phyloP scores from a whole-genome alignment of 2,797 vertebrate genomes.

The Micromesistius poutassou region DNA sequence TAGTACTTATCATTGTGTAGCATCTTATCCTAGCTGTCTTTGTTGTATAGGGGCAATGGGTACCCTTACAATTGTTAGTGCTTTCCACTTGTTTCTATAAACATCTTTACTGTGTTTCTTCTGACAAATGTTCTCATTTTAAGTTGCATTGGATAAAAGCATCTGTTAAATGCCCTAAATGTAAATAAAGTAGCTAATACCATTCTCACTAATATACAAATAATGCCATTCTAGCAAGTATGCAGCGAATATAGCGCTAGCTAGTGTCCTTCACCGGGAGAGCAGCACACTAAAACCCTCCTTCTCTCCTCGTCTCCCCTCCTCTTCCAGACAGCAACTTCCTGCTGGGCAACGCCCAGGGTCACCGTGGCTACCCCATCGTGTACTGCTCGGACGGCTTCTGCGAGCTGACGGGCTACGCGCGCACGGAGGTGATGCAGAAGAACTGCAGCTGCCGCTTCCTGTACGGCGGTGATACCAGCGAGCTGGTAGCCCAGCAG shows the following conservation, averaged over 20 bases:
- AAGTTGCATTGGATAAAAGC: not conserved
- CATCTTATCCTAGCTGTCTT: no score
- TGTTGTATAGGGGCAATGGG: no score
- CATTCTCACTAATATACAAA: not conserved
- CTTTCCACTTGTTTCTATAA: no score
- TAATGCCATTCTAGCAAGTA: not conserved
- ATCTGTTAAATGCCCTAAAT: not conserved
- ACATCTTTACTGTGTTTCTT: no score
- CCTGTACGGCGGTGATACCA: conserved; percentile 87
- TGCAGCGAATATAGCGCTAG: not conserved
- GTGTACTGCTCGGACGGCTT: conserved; percentile 98
- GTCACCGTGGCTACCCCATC: conserved; percentile 89
- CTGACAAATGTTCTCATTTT: no score
- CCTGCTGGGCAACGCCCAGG: conserved; percentile 93
- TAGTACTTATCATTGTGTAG: no score
- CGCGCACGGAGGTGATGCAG: conserved; percentile 95
- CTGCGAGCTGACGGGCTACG: conserved; percentile 92
- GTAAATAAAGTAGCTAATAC: not conserved
- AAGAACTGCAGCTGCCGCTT: conserved; percentile 95
- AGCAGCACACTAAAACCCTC: not conserved
- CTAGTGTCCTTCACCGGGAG: not conserved
- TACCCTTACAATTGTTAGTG: no score
- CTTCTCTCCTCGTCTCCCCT: conserved; percentile 5
- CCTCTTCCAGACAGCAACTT: conserved; percentile 90
- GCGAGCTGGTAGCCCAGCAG: conserved; percentile 81